Evolutionary conservation across 2,888 invertebrate genomes (phyloP).

Genomic region (Apamea anceps): DNA sequence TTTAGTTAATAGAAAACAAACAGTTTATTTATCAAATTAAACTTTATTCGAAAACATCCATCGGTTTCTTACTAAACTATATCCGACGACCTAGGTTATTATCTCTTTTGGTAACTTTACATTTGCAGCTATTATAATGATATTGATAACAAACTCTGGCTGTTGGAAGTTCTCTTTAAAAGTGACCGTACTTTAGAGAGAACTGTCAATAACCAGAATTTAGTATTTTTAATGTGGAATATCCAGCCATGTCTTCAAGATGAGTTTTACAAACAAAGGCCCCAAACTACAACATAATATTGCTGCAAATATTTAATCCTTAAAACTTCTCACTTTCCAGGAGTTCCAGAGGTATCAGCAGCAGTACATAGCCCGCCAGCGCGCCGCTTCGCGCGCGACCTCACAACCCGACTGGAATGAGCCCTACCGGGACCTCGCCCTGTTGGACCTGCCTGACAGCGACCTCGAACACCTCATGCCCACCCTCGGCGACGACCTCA

Average conservation of each 20-base stretch:
- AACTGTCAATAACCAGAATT: not conserved
- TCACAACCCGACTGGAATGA: slow-evolving; percentile 87
- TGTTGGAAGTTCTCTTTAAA: not conserved
- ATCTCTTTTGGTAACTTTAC: too few species aligned
- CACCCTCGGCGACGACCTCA: slow-evolving; percentile 90
- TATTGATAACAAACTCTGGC: not conserved
- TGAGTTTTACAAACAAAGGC: not conserved
- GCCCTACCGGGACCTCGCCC: slow-evolving; percentile 85
- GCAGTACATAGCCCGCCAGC: slow-evolving; percentile 91
- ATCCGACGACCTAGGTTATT: too few species aligned
- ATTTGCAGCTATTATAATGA: not conserved
- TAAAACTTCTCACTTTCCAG: slow-evolving; percentile 70
- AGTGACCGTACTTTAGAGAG: not conserved
- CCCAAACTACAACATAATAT: not conserved
- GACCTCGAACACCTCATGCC: slow-evolving; percentile 93
- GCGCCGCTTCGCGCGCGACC: slow-evolving; percentile 82
- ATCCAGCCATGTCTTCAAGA: not conserved
- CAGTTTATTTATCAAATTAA: too few species aligned
- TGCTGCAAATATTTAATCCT: not conserved
- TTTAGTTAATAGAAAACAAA: too few species aligned
- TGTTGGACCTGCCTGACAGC: slow-evolving; percentile 86
- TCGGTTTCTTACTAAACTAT: too few species aligned
- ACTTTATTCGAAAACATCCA: too few species aligned
- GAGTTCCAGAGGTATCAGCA: slow-evolving; percentile 92
- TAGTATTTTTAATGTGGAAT: not conserved